Percentiles rank a stretch among this genome's conserved stretches.
phyloP scores from a whole-genome alignment of 2,113 vertebrate species.

The Trogon surrucura region DNA sequence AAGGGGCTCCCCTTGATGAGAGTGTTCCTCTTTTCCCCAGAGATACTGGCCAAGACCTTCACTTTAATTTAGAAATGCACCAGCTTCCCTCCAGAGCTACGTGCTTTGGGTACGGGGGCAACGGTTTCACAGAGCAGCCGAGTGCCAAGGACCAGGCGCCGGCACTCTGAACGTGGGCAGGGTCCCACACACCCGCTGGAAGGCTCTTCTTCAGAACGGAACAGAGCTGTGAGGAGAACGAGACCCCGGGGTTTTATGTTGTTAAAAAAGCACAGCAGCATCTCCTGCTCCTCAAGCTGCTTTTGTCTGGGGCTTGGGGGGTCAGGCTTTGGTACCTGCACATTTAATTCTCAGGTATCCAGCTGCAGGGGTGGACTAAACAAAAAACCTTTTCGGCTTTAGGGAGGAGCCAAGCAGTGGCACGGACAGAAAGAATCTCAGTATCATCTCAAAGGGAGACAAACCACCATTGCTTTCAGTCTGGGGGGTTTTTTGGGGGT shows the following conservation, averaged over 20 bases:
- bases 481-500: rapidly evolving
- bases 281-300: background rate
- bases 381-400: background rate
- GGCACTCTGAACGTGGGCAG: background rate
- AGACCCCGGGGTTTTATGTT: background rate
- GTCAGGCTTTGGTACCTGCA: background rate
- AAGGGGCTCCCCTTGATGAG: background rate
- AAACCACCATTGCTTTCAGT: background rate
- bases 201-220: background rate
- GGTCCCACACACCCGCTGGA: background rate
- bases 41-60: background rate
- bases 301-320: rapidly evolving
- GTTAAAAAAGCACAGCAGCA: background rate
- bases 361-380: background rate
- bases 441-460: background rate
- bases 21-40: background rate
- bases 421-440: background rate
- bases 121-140: background rate
- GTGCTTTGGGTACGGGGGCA: background rate
- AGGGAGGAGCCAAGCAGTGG: background rate
- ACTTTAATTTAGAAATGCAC: background rate
- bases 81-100: background rate
- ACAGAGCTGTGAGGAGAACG: background rate
- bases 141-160: background rate
- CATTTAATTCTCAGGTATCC: background rate